These are phyloP conservation scores for Rhagophthalmus giganteus DNA, from an alignment of 2,888 invertebrate species.

Conservation along the genomic window DNA sequence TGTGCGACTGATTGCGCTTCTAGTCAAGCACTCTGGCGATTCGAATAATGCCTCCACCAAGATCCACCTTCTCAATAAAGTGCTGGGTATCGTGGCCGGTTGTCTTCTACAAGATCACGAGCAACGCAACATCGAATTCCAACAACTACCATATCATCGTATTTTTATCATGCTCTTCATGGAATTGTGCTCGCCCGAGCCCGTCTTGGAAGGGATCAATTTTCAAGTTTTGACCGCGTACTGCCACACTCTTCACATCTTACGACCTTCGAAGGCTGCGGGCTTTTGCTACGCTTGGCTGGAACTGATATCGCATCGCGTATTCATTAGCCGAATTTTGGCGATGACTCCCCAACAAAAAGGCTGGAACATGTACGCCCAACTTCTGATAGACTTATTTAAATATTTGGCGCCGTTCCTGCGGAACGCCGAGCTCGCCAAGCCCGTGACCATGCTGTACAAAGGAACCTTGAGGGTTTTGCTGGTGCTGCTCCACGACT, in stretches of 20 bases:
- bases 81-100: conserved; percentile 92
- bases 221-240: conserved; percentile 94
- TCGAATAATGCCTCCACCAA: conserved; percentile 91
- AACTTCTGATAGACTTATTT: conserved; percentile 92
- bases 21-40: conserved; percentile 94
- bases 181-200: conserved; percentile 92
- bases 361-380: conserved; percentile 97
- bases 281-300: conserved; percentile 99
- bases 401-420: conserved; percentile 96
- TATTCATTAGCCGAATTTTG: conserved; percentile 91
- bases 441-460: conserved; percentile 91
- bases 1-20: conserved; percentile 86
- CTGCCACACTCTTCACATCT: conserved; percentile 91
- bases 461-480: conserved; percentile 94
- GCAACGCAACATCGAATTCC: conserved; percentile 84
- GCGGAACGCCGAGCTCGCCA: conserved; percentile 93
- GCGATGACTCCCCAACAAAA: conserved; percentile 91
- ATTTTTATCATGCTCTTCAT: conserved; percentile 95
- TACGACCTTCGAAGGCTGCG: conserved; percentile 90
- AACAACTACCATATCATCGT: conserved; percentile 96
- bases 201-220: conserved; percentile 91
- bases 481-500: conserved; percentile 94
- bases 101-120: conserved; percentile 97
- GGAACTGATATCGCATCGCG: conserved; percentile 94
- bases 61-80: conserved; percentile 94